Base-by-base conservation (phyloP, 2,888 invertebrate genomes). In the Epinotia nisella region DNA sequence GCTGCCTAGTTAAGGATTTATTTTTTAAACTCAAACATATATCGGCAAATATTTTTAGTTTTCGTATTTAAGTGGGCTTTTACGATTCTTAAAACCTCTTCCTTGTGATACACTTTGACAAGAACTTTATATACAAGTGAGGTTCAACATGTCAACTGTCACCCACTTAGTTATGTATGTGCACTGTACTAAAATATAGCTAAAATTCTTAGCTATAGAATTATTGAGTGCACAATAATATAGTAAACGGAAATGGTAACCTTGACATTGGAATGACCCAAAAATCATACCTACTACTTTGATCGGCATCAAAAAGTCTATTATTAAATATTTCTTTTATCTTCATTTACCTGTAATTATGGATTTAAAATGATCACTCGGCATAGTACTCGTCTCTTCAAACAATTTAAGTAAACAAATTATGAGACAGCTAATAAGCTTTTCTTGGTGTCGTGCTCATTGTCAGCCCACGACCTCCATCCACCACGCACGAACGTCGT, bases 401-500 rank as follows among this genome's bases (percentile, higher is more conserved):
- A 3, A 3, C 15, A 45, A 45, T 45, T 15, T n/a, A 15, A n/a
- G 15, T 24, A 35, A 35, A 59, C 7, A 29, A n/a, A 29, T 21
- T 15, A 29, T 58, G 29, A 58, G 10, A 29, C n/a, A 24, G 35
- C 10, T 24, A 29, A 35, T 55, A 62, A 67, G 49, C 55, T 61
- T 66, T 55, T 61, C 24, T 67, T 61, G 49, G 67, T 17, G 56
- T 72, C 61, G 72, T 72, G 72, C 72, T 68, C 67, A 68, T 68
- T 68, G 72, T 68, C 67, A 56, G 49, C 61, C 15, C 9, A 56
- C 56, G 72, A 70, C 75, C 77, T 75, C 74, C 35, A 35, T 75
- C 74, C 70, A n/a, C 21, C 17, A 66, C 21, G 39, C 72, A 62
- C 64, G 75, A 77, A 79, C 74, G 76, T 74, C 76, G 76, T 29